Base-by-base conservation (phyloP, 2,797 vertebrate genomes). In the Naso thynnoides region DNA sequence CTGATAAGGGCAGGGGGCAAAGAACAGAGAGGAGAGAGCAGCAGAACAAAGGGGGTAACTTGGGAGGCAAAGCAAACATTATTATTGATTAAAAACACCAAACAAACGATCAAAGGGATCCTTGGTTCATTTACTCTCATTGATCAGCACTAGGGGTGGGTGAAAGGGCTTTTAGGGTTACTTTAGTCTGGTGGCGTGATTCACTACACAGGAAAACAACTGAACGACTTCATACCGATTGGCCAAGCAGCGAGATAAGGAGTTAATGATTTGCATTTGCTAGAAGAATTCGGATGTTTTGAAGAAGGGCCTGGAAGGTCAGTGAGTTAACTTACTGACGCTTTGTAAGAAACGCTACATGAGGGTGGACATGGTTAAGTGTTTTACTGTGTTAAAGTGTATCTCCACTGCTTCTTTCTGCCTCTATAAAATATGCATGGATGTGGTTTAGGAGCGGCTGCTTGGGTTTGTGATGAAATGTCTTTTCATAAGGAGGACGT, bases 241-340 rank as follows among this genome's bases (percentile, higher is more conserved):
- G 81, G 87, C 70, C 79, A 45, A 68, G 71, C 83, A 67, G 84
- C 57, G 62, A 78, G 89, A 92, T 90, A 89, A 92, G 85, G 73
- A 89, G 92, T 91, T 92, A 91, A 93, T 93, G 83, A 92, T 92
- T 87, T 86, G 83, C 78, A 70, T 84, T 76, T 83, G 83, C 61
- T 61, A 70, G 62, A 88, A 68, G 82, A 85, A 78, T n/a, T 62
- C 38, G 49, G 70, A 80, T 54, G 68, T 72, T 89, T 81, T 86
- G 58, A 77, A 82, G 76, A 72, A 86, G 66, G 68, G 70, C 73
- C 56, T 15, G 68, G 55, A 29, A 11, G 56, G 44, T 69, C 18
- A 31, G 64, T 9, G 55, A 66, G 68, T 82, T 80, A 66, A 83
- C 75, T 49, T 1, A 9, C 42, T 47, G 49, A 79, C 65, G 58